Conservation (phyloP, 2,888 invertebrate species). For the Caenorhabditis sulstoni region DNA sequence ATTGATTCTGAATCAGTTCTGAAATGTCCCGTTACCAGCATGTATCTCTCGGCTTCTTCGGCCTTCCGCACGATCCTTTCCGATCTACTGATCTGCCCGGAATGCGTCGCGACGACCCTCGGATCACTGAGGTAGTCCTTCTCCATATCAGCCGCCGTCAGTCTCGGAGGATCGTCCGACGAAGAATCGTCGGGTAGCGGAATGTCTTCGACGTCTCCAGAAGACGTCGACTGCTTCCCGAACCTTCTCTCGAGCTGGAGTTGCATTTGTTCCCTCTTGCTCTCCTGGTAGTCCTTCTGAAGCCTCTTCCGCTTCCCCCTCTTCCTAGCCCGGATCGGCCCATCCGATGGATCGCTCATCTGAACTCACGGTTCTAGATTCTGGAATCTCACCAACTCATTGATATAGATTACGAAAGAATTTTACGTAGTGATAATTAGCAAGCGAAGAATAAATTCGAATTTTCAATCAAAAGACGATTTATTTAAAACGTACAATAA, state of each 20-base stretch:
- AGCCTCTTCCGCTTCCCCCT: constrained; percentile 12
- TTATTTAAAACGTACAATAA: constrained; percentile 26
- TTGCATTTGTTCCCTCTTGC: background rate
- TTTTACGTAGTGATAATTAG: constrained; percentile 22
- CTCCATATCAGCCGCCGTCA: constrained; percentile 12
- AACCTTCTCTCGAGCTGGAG: constrained; percentile 26
- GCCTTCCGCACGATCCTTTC: constrained; percentile 18
- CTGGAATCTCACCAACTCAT: background rate
- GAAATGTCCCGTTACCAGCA: constrained; percentile 11
- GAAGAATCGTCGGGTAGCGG: constrained; percentile 17
- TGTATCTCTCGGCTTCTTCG: constrained; percentile 27
- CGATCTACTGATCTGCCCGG: constrained; percentile 13
- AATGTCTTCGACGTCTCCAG: constrained; percentile 4
- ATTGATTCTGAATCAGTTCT: background rate
- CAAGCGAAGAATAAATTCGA: constrained; percentile 16
- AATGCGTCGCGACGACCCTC: constrained; percentile 10
- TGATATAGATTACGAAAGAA: constrained; percentile 22
- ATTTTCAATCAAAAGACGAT: constrained; percentile 14
- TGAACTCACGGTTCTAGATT: background rate
- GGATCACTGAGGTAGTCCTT: constrained; percentile 36
- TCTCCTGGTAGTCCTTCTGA: constrained; percentile 2
- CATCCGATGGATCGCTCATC: background rate
- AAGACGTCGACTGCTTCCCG: constrained; percentile 17
- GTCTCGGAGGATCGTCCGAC: constrained; percentile 5
- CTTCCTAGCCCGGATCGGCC: background rate